Evolutionary conservation across 2,888 invertebrate genomes (phyloP).

Genomic region (Linyphia triangularis): DNA sequence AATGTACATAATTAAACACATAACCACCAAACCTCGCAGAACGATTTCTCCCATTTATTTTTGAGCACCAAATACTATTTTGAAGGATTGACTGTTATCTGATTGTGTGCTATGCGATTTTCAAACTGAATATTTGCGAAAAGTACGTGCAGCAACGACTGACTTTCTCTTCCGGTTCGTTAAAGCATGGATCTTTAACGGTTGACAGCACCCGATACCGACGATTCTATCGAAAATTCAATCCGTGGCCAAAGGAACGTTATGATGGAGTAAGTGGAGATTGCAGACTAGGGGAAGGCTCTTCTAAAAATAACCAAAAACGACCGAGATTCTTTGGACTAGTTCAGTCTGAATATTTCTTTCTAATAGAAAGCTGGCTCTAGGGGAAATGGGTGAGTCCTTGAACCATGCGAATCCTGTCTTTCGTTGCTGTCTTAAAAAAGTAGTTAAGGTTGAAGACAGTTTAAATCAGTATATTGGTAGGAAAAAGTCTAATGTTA

Average conservation of each 20-base stretch:
- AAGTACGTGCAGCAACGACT: background rate
- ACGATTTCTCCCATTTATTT: background rate
- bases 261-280: background rate
- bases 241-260: background rate
- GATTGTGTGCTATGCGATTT: background rate
- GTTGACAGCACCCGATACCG: background rate
- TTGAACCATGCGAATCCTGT: too few relatives aligned
- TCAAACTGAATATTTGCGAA: constrained; percentile 18
- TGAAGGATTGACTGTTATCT: too few relatives aligned
- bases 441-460: too few relatives aligned
- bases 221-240: constrained; percentile 43
- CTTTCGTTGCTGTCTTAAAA: too few relatives aligned
- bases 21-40: too few relatives aligned
- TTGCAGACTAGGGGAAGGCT: background rate
- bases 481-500: too few relatives aligned
- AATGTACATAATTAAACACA: background rate
- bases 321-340: background rate
- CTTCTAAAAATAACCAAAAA: constrained; percentile 22
- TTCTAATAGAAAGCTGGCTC: too few relatives aligned
- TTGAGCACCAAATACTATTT: background rate
- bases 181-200: constrained; percentile 42
- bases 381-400: too few relatives aligned
- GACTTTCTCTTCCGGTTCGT: constrained; percentile 35
- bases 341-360: too few relatives aligned
- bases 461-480: too few relatives aligned